Conservation (phyloP, 2,797 vertebrate species). For the Alca torda region DNA sequence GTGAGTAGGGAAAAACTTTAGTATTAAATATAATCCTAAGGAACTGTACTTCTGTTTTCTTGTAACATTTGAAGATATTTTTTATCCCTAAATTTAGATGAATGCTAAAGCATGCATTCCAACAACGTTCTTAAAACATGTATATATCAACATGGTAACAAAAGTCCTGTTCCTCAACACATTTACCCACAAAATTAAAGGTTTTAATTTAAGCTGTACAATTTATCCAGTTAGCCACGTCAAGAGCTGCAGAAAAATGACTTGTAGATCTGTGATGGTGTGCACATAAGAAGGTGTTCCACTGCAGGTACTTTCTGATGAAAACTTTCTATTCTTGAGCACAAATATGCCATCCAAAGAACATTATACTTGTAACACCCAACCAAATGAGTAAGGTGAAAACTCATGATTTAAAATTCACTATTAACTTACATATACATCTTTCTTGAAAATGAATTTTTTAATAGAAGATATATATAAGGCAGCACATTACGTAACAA, state of each 20-base stretch:
- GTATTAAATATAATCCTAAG: neutral
- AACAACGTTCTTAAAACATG: neutral
- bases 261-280: neutral
- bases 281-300: neutral
- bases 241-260: neutral
- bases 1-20: neutral
- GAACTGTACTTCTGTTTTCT: neutral
- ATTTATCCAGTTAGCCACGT: neutral
- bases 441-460: neutral
- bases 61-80: neutral
- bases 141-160: neutral
- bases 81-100: neutral
- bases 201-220: neutral
- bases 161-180: neutral
- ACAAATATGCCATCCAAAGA: neutral
- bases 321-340: neutral
- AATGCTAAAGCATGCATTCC: neutral
- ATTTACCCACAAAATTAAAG: neutral
- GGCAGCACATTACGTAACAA: fast-evolving
- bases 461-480: no score
- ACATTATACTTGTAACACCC: neutral
- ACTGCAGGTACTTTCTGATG: neutral
- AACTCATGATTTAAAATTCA: neutral
- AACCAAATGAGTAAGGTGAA: neutral
- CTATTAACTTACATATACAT: neutral